Conservation (phyloP, 2,113 vertebrate genomes). For the Callorhinus ursinus region DNA sequence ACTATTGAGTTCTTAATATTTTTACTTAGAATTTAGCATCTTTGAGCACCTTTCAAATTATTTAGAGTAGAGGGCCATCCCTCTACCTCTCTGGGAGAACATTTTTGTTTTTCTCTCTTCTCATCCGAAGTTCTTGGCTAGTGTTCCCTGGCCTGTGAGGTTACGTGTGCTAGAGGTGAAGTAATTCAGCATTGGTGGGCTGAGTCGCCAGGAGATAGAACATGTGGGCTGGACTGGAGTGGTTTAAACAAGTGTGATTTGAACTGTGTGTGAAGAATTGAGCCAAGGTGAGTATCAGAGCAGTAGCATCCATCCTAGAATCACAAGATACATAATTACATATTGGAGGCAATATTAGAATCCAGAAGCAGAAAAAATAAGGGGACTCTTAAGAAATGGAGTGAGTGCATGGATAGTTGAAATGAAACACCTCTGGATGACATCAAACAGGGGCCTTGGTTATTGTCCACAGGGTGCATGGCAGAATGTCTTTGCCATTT, state of each 20-base stretch:
- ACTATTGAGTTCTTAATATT: background rate
- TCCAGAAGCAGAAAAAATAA: background rate
- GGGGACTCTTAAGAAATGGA: background rate
- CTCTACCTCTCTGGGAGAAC: background rate
- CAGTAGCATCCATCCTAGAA: background rate
- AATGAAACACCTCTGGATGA: background rate
- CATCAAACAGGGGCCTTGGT: accelerated
- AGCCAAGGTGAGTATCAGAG: background rate
- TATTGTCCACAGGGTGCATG: background rate
- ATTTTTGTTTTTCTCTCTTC: background rate
- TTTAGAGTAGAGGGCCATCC: background rate
- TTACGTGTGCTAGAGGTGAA: background rate
- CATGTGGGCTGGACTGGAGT: background rate
- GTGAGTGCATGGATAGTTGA: background rate
- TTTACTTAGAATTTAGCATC: background rate
- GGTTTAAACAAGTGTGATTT: background rate
- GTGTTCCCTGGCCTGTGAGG: background rate
- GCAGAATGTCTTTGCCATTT: background rate
- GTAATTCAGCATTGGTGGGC: background rate
- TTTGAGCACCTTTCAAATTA: background rate
- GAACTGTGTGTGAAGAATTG: background rate
- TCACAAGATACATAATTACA: background rate
- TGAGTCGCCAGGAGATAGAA: background rate
- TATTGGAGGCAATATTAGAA: background rate
- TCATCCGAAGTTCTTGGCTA: background rate